Conservation (phyloP, 1,140 invertebrate species). For the Geopemphigus sp. region DNA sequence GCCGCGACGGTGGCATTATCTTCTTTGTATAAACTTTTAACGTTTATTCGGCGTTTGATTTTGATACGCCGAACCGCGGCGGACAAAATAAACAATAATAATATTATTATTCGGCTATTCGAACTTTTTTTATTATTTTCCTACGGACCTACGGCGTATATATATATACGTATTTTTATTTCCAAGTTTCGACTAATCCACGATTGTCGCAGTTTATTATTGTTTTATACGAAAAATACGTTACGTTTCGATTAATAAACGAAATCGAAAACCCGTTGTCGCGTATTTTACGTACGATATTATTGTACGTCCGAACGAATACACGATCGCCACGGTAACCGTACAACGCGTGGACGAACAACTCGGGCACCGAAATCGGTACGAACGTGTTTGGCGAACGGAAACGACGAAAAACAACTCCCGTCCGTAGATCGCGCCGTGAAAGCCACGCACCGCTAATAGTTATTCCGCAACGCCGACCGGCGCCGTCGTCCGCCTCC, state of each 20-base stretch:
- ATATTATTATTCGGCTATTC: not conserved
- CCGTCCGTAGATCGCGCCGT: too few relatives aligned
- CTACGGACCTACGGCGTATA: not conserved
- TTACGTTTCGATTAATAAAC: not conserved
- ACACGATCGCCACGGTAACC: too few relatives aligned
- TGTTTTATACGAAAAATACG: not conserved
- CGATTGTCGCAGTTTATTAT: not conserved
- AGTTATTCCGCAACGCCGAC: too few relatives aligned
- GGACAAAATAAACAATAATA: constrained; percentile 1
- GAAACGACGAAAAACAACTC: too few relatives aligned
- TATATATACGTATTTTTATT: not conserved
- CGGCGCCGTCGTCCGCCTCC: too few relatives aligned
- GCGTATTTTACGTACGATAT: too few relatives aligned
- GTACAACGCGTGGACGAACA: too few relatives aligned
- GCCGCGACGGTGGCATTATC: not conserved
- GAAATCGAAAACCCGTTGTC: not conserved
- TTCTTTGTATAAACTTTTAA: not conserved
- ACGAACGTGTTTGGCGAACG: too few relatives aligned
- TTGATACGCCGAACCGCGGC: not conserved
- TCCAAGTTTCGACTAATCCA: not conserved
- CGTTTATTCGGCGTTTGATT: not conserved
- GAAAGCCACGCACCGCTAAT: too few relatives aligned
- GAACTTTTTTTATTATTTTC: not conserved
- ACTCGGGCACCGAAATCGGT: too few relatives aligned
- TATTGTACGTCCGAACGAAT: too few relatives aligned